Conservation (phyloP, 2,797 vertebrate genomes). For the Staurois parvus region DNA sequence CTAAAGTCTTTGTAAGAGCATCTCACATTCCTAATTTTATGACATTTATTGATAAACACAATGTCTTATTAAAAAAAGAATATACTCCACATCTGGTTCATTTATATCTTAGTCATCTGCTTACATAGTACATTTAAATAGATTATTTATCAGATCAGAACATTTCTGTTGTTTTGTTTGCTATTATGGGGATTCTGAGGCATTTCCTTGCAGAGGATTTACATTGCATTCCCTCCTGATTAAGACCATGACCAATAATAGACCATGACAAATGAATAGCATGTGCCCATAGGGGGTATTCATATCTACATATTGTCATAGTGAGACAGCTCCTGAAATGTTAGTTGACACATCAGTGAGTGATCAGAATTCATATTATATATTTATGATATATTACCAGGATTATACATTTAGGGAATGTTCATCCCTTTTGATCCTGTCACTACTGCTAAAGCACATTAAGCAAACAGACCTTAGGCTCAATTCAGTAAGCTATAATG, state of each 20-base stretch:
- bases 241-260: slow-evolving; percentile 11
- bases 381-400: neutral
- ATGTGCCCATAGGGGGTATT: slow-evolving; percentile 7
- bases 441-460: neutral
- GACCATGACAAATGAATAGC: neutral
- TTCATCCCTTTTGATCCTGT: neutral
- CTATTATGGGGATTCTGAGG: neutral
- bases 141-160: neutral
- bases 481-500: neutral
- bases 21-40: too few relatives aligned
- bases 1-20: too few relatives aligned
- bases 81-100: too few relatives aligned
- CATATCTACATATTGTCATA: slow-evolving; percentile 20
- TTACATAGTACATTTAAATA: too few relatives aligned
- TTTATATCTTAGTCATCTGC: too few relatives aligned
- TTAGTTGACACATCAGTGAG: neutral
- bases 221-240: neutral
- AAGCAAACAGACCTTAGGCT: neutral
- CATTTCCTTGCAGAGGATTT: neutral
- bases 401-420: neutral
- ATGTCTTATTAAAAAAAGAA: too few relatives aligned
- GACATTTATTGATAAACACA: too few relatives aligned
- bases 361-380: neutral
- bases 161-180: neutral
- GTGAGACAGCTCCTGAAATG: slow-evolving; percentile 20